A percentile compares a stretch with the other conserved stretches of the same genome.
These are phyloP conservation scores for Dorcus hopei DNA, from an alignment of 2,888 invertebrate species.

Conservation along the genomic window DNA sequence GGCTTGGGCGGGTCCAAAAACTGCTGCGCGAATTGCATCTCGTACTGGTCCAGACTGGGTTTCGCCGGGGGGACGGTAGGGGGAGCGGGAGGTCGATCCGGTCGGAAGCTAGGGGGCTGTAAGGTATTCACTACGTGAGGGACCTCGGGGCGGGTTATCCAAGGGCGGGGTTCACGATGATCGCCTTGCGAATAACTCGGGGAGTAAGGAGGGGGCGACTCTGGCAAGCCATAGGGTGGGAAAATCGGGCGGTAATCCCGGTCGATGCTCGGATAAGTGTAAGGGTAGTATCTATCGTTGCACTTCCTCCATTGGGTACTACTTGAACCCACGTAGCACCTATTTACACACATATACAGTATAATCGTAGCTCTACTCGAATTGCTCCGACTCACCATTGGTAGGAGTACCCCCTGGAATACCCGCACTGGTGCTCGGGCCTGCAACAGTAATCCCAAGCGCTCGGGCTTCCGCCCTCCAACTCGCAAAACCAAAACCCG, in stretches of 20 bases:
- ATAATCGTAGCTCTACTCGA: too few species aligned
- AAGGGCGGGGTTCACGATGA: slow-evolving; percentile 14
- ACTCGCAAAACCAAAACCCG: slow-evolving; percentile 82
- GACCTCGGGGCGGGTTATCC: slow-evolving; percentile 14
- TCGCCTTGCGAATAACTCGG: slow-evolving; percentile 5
- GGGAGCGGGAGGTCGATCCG: slow-evolving; percentile 40
- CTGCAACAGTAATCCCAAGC: slow-evolving; percentile 87
- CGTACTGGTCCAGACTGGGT: slow-evolving; percentile 45
- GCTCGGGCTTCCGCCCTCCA: slow-evolving; percentile 66
- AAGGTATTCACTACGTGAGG: background rate
- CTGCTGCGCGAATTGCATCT: slow-evolving; percentile 44
- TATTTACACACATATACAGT: slow-evolving; percentile 37
- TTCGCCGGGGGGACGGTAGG: slow-evolving; percentile 47
- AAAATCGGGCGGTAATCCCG: slow-evolving; percentile 11
- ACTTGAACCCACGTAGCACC: slow-evolving; percentile 81
- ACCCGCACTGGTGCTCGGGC: slow-evolving; percentile 79
- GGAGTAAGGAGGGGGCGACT: slow-evolving; percentile 5
- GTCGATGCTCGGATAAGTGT: slow-evolving; percentile 44
- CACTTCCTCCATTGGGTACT: slow-evolving; percentile 84
- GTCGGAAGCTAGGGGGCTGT: slow-evolving; percentile 30
- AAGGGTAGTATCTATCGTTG: slow-evolving; percentile 77
- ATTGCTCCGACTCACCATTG: slow-evolving; percentile 62
- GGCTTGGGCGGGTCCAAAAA: slow-evolving; percentile 52
- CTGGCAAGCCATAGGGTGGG: slow-evolving; percentile 1
- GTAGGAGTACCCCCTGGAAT: slow-evolving; percentile 75